Conservation (phyloP, 2,113 vertebrate species). For the Hippolais icterina region DNA sequence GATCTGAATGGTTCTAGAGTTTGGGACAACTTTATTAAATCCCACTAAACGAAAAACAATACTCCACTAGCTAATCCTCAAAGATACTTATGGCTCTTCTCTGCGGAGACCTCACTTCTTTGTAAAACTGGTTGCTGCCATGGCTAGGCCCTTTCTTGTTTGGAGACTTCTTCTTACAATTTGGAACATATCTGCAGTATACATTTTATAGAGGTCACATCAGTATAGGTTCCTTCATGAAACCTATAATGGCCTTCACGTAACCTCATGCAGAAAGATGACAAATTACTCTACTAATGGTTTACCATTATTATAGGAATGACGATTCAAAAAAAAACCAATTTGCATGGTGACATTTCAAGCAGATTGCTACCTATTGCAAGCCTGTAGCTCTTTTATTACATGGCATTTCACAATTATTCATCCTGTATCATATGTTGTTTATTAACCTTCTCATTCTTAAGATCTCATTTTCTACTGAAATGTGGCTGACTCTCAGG, state of each 20-base stretch:
- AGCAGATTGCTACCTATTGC: background rate
- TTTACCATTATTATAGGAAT: background rate
- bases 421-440: background rate
- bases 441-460: constrained; percentile 44
- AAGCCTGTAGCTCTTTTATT: background rate
- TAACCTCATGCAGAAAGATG: background rate
- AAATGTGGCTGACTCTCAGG: constrained; percentile 24
- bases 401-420: background rate
- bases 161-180: background rate
- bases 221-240: background rate
- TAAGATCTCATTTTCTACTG: constrained; percentile 27
- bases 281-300: background rate
- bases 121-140: background rate
- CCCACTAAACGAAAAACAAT: background rate
- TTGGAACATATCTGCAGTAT: background rate
- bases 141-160: background rate
- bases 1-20: background rate
- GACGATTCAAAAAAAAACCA: background rate
- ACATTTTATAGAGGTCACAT: background rate
- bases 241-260: background rate
- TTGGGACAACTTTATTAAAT: background rate
- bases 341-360: background rate
- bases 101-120: background rate
- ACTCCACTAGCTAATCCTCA: background rate
- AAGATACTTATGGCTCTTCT: background rate